Percentiles rank a stretch among this genome's conserved stretches.
Conservation (phyloP, 2,888 invertebrate genomes). For the Arge pagana region DNA sequence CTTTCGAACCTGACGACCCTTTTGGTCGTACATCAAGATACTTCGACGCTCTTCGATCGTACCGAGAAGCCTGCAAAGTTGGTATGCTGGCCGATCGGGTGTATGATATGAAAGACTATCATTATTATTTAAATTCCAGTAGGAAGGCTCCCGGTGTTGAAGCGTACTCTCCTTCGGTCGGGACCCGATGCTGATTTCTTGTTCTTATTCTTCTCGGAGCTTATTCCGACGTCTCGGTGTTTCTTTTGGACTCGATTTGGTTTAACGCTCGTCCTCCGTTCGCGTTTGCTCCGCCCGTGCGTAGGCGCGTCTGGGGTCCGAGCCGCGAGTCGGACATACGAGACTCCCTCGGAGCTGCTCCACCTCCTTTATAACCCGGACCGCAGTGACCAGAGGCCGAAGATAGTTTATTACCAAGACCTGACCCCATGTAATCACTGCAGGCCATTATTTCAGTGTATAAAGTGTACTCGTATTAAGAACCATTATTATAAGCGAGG, state of each 20-base stretch:
- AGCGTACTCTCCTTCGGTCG: constrained; percentile 30
- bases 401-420: constrained; percentile 56
- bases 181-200: constrained; percentile 16
- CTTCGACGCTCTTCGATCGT: no score
- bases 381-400: constrained; percentile 21
- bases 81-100: constrained; percentile 36
- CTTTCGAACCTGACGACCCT: no score
- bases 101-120: constrained; percentile 57
- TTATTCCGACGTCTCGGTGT: constrained; percentile 32
- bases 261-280: constrained; percentile 35
- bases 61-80: no score
- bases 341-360: constrained; percentile 10
- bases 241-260: constrained; percentile 53
- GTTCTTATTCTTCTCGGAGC: constrained; percentile 10
- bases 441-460: constrained; percentile 55
- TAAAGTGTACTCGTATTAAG: constrained; percentile 50
- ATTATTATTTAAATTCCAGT: constrained; percentile 58
- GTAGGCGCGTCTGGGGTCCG: constrained; percentile 46
- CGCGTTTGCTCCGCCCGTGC: constrained; percentile 46
- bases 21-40: no score
- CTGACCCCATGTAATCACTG: constrained; percentile 59
- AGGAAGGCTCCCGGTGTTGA: constrained; percentile 57
- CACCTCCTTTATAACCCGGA: no score
- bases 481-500: constrained; percentile 48
- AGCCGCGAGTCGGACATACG: constrained; percentile 25